These are phyloP conservation scores for Bicyclus anynana DNA, from an alignment of 1,140 invertebrate genomes.

Conservation along the genomic window DNA sequence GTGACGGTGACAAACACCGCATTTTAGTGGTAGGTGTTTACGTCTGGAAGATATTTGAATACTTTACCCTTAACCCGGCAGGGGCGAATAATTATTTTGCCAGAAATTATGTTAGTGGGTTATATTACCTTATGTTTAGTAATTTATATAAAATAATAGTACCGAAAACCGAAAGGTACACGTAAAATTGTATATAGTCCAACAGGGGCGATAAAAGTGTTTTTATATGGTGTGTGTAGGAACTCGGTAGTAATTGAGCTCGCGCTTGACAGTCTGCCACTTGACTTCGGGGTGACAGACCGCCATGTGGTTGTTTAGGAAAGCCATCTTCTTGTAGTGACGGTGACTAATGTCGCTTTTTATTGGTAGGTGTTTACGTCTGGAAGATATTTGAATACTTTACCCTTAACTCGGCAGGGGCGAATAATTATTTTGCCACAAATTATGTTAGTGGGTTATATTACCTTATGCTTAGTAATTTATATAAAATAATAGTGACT, in stretches of 20 bases:
- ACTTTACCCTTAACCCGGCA: too few relatives aligned
- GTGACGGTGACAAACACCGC: too few relatives aligned
- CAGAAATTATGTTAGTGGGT: background rate
- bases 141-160: too few relatives aligned
- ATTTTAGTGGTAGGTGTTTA: too few relatives aligned
- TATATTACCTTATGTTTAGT: background rate
- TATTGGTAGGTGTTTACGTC: conserved; percentile 7
- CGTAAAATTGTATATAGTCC: too few relatives aligned
- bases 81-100: too few relatives aligned
- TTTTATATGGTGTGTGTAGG: too few relatives aligned
- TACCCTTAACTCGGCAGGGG: background rate
- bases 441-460: background rate
- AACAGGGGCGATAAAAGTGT: too few relatives aligned
- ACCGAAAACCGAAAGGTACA: too few relatives aligned
- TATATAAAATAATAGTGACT: too few relatives aligned
- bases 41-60: too few relatives aligned
- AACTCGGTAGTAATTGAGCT: conserved; percentile 14
- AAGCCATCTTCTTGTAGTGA: conserved; percentile 2
- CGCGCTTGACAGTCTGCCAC: background rate
- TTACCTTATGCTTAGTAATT: too few relatives aligned
- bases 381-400: conserved; percentile 1
- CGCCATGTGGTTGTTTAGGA: background rate
- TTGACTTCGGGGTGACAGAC: conserved; percentile 5
- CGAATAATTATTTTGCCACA: background rate
- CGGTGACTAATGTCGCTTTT: conserved; percentile 13